phyloP scores from a whole-genome alignment of 2,113 vertebrate genomes.

The Malurus elegans region DNA sequence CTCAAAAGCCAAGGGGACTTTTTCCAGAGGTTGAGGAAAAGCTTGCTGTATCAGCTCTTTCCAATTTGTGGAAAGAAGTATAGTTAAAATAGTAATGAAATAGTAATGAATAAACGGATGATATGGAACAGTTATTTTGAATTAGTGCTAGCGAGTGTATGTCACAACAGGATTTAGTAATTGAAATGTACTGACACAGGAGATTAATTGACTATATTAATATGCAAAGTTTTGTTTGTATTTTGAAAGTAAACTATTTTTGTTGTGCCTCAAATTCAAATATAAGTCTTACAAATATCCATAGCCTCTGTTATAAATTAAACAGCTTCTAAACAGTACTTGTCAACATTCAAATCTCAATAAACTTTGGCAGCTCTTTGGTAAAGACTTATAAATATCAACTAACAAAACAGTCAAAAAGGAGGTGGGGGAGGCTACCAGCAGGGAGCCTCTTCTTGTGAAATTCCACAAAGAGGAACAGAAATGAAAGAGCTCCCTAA shows the following conservation, averaged over 20 bases:
- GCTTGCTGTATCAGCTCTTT: neutral
- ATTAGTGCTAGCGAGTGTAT: neutral
- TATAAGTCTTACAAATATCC: slow-evolving; percentile 52
- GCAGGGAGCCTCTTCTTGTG: neutral
- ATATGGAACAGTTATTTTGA: neutral
- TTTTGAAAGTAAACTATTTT: slow-evolving; percentile 32
- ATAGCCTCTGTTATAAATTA: slow-evolving; percentile 53
- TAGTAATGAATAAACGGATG: neutral
- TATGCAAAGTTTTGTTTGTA: neutral
- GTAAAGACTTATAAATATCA: slow-evolving; percentile 65
- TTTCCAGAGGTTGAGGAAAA: neutral
- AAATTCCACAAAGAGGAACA: slow-evolving; percentile 11
- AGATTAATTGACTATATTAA: slow-evolving; percentile 42
- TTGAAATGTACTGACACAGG: slow-evolving; percentile 57
- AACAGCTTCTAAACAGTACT: slow-evolving; percentile 46
- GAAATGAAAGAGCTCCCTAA: slow-evolving; percentile 26
- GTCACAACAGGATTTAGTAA: neutral
- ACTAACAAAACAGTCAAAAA: slow-evolving; percentile 19
- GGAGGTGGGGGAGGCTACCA: neutral
- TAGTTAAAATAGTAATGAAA: neutral
- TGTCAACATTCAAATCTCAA: slow-evolving; percentile 59
- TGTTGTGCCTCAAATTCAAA: slow-evolving; percentile 41
- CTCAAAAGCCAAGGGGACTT: neutral
- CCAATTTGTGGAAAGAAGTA: neutral
- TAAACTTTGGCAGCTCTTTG: slow-evolving; percentile 72